A percentile compares a stretch with the other conserved stretches of the same genome.
Evolutionary conservation across 2,113 vertebrate species (phyloP).

Genomic region (Peromyscus polionotus): DNA sequence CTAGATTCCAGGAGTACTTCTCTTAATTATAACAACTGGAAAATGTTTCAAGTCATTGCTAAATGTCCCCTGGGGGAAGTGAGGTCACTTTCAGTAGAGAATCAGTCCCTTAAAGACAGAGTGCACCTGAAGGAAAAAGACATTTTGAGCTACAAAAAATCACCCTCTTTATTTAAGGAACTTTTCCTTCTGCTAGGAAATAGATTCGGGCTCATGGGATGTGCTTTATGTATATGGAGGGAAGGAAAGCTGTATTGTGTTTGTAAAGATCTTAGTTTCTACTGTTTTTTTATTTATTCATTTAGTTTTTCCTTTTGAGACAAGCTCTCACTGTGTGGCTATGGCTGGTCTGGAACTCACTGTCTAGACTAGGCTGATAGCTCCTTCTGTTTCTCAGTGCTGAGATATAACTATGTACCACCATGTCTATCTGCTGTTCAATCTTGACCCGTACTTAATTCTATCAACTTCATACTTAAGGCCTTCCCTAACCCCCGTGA

Average conservation of each 20-base stretch:
- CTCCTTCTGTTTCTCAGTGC: neutral
- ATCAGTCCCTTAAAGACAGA: conserved; percentile 8
- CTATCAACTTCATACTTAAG: neutral
- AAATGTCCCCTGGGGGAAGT: neutral
- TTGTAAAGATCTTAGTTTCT: conserved; percentile 47
- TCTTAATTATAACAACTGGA: neutral
- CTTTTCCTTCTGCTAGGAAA: neutral
- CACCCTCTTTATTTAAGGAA: conserved; percentile 26
- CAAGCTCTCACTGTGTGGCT: neutral
- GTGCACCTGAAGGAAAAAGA: neutral
- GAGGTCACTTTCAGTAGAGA: neutral
- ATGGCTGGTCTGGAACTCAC: neutral
- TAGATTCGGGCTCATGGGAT: neutral
- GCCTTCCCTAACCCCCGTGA: neutral
- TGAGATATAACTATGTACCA: neutral
- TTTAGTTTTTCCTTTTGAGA: neutral
- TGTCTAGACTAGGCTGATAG: neutral
- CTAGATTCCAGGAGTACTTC: neutral
- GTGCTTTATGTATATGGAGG: neutral
- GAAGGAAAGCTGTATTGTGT: conserved; percentile 37
- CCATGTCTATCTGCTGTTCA: neutral
- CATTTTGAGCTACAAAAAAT: conserved; percentile 53
- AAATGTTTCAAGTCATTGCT: conserved; percentile 38
- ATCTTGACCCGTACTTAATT: neutral
- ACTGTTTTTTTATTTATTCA: neutral